Conservation (phyloP, 2,113 vertebrate species). For the Caracal caracal region DNA sequence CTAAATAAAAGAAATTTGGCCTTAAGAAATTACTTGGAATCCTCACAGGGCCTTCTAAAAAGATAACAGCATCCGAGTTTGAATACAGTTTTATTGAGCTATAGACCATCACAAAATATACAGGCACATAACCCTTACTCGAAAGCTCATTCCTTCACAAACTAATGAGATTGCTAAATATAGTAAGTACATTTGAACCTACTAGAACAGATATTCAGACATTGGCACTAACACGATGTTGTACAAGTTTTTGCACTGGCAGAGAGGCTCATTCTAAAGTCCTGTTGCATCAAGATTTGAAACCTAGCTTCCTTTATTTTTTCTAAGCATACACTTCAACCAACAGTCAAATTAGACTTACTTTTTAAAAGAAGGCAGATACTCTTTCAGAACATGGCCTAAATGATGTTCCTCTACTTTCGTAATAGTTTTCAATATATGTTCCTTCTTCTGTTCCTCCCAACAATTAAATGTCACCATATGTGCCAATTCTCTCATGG, state of each 20-base stretch:
- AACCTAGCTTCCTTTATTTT: neutral
- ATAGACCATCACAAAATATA: neutral
- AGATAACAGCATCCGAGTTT: neutral
- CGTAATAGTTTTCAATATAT: neutral
- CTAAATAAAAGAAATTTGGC: neutral
- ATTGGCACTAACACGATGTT: neutral
- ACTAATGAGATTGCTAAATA: neutral
- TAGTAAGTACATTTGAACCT: neutral
- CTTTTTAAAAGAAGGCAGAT: neutral
- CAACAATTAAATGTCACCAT: neutral
- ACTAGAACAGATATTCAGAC: neutral
- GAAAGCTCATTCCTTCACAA: constrained; percentile 37
- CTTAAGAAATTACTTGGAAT: constrained; percentile 10
- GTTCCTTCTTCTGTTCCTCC: neutral
- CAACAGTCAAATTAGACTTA: neutral
- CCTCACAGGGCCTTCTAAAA: neutral
- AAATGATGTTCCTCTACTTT: neutral
- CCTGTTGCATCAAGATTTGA: neutral
- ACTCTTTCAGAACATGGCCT: neutral
- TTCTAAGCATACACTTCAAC: neutral
- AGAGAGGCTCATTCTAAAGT: neutral
- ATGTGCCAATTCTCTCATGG: neutral
- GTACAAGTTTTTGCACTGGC: neutral
- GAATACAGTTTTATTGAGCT: constrained; percentile 33
- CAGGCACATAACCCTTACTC: neutral